These are phyloP conservation scores for Motacilla tschutschensis DNA, from an alignment of 2,113 vertebrate species.

Conservation along the genomic window DNA sequence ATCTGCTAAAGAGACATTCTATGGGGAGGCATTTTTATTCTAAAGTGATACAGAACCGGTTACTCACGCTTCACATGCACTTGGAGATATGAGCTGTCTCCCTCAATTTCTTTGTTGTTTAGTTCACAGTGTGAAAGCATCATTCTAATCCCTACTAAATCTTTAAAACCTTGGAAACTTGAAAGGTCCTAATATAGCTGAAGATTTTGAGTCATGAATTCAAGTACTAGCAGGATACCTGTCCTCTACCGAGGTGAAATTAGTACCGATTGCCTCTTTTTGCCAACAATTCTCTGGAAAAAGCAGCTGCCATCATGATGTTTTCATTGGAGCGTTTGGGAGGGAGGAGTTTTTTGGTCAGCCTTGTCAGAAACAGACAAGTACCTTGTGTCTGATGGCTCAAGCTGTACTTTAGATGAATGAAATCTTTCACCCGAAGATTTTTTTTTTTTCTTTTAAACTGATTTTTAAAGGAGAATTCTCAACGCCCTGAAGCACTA, in stretches of 20 bases:
- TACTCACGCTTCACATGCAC: neutral
- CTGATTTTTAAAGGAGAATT: neutral
- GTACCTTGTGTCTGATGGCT: neutral
- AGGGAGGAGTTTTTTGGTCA: neutral
- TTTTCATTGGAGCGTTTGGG: neutral
- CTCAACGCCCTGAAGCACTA: neutral
- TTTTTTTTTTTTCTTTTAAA: neutral
- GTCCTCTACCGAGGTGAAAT: neutral
- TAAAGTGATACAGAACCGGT: neutral
- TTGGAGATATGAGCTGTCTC: neutral
- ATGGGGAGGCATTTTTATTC: neutral
- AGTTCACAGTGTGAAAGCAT: neutral
- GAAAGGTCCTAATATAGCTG: neutral
- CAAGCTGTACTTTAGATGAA: neutral
- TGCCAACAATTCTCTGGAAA: neutral
- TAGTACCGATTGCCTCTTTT: accelerated
- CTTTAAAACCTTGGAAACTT: neutral
- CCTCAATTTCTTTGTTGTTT: neutral
- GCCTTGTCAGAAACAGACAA: neutral
- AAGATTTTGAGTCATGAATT: neutral
- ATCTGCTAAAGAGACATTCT: neutral
- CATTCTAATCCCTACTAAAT: neutral
- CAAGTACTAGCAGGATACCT: neutral
- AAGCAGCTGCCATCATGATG: neutral
- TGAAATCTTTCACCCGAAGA: neutral